Base-by-base conservation (phyloP, 2,113 vertebrate genomes). In the Zootoca vivipara region DNA sequence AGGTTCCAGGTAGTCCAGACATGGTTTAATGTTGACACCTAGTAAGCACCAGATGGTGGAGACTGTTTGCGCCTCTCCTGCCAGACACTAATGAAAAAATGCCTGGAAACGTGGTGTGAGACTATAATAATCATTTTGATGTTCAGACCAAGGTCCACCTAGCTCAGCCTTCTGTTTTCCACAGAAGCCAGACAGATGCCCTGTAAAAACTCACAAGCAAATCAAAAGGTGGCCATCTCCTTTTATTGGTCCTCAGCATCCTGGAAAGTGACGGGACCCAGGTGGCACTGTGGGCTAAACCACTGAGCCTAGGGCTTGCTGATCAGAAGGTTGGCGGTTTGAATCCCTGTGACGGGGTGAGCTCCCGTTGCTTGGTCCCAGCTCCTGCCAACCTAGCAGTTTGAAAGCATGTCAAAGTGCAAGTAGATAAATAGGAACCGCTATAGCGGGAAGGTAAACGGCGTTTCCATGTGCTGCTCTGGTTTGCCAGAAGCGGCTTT, bases 211-310 rank as follows among this genome's bases (percentile, higher is more conserved):
- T 40, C 22, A 75, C 73, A 42, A 24, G n/a, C 75, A 78, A 24
- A 12, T 5, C 8, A 28, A 20, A 24, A 77, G 20, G 24, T 26
- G 74, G 42, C 24, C 22, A n/a, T 30, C 69, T 13, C 28, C 30
- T 5, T 70, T n/a, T 70, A 8, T 75, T 75, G 38, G 22, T 75
- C 35, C 3, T 22, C 35, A 75, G 22, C 38, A 24, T 42, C 7
- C 73, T 40, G 35, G 2, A 92, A 88, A 94, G 83, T 15, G 38
- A 35, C 72, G n/a, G n/a, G n/a, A n/a, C n/a, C n/a, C n/a, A n/a
- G n/a, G n/a, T n/a, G n/a, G n/a, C n/a, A n/a, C n/a, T n/a, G n/a
- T n/a, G n/a, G n/a, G n/a, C n/a, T n/a, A n/a, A n/a, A n/a, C n/a
- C n/a, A n/a, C n/a, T n/a, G n/a, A n/a, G n/a, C n/a, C n/a, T n/a